Evolutionary conservation across 2,888 invertebrate genomes (phyloP), one percentile per base, ranked within the genome.

Genomic region (Pseudanteris insignis): DNA sequence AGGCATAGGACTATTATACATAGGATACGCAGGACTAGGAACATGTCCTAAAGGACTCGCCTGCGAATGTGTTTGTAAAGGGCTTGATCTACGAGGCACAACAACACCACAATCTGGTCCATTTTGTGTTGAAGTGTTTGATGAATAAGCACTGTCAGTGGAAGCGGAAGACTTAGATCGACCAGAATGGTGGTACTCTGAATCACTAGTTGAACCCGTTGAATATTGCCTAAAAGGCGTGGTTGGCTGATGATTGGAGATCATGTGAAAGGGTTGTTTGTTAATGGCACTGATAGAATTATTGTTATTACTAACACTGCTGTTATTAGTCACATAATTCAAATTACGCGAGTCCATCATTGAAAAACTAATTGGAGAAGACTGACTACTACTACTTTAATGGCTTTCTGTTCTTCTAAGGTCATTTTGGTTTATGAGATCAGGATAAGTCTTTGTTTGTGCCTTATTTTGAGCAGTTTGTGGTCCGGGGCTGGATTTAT

Each of bases 1-100:
- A 2, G 63, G 63, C 87, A 90, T 87, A 12, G 92, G 91, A 80
- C 90, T 91, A 77, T 91, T 89, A 78, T 92, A 92, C 84, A 90
- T 86, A 28, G 91, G 91, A 82, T 92, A 92, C 2, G 89, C 89
- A 36, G 90, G 90, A 81, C 89, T 89, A 68, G 89, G 87, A 15
- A 87, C 89, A 79, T 89, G 89, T 43, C 88, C 87, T 41, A 89
- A 73, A 1, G 89, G 89, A 54, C 89, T 89, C 25, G 88, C 86
- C 75, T 89, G 89, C 7, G 89, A 87, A 70, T 88, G 87, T 6
- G 86, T 85, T 74, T 85, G 89, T 76, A 83, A 81, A 62, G 83
- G 89, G 79, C 89, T 89, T 21, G 87, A 88, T 68, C 89, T 82
- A 68, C 89, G 82, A 2, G 88, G 86, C 12, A 86, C 85, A 30